Conservation (phyloP, 1,140 invertebrate species). For the Papilio glaucus region DNA sequence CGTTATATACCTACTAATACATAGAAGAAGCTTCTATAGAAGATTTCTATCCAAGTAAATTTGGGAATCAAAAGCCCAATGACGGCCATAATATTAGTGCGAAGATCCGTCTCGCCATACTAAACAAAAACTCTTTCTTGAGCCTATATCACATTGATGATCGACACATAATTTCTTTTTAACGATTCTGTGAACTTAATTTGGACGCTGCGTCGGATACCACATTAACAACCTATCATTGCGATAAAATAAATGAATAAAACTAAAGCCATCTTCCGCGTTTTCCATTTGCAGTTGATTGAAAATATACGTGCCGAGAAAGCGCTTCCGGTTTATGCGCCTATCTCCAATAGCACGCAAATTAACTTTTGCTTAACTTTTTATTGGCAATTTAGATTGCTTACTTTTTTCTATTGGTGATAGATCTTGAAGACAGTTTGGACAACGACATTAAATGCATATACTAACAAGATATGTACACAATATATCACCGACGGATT, state of each 20-base stretch:
- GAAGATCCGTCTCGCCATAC: too few species aligned
- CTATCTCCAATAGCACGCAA: conserved; percentile 12
- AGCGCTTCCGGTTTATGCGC: conserved; percentile 18
- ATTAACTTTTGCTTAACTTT: conserved; percentile 19
- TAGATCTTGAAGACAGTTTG: not conserved
- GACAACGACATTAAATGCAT: too few species aligned
- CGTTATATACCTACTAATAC: too few species aligned
- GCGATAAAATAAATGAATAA: conserved; percentile 26
- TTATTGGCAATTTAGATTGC: conserved; percentile 3
- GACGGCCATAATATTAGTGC: too few species aligned
- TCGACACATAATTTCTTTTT: not conserved
- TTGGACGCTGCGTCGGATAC: not conserved
- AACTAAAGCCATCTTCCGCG: conserved; percentile 12
- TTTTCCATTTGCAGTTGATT: conserved; percentile 35
- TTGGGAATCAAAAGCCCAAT: too few species aligned
- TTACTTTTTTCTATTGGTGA: not conserved
- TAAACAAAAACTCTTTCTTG: too few species aligned
- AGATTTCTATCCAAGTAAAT: too few species aligned
- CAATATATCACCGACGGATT: too few species aligned
- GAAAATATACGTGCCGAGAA: conserved; percentile 32
- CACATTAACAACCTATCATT: not conserved
- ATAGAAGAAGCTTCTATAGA: too few species aligned
- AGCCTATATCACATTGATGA: too few species aligned
- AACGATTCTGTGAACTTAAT: not conserved
- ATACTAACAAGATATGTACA: too few species aligned